Conservation (phyloP, 1,140 invertebrate species). For the Eufriesea mexicana region DNA sequence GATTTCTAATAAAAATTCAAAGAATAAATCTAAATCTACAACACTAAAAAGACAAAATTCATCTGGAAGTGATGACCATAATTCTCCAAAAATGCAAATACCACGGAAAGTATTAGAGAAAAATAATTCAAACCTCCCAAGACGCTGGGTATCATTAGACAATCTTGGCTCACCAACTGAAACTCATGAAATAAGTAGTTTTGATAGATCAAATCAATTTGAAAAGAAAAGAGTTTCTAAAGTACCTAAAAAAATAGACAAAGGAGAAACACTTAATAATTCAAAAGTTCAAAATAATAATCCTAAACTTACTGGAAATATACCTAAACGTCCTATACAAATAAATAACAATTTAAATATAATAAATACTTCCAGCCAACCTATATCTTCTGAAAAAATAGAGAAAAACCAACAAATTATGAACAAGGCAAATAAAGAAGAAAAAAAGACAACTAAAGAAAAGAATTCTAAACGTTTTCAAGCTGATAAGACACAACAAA, state of each 20-base stretch:
- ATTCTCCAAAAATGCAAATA: constrained; percentile 79
- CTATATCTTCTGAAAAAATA: constrained; percentile 72
- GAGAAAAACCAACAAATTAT: constrained; percentile 82
- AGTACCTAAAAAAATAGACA: constrained; percentile 69
- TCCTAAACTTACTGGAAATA: constrained; percentile 65
- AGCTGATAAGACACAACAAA: constrained; percentile 79
- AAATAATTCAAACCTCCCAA: constrained; percentile 74
- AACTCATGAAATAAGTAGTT: constrained; percentile 71
- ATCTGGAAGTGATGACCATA: constrained; percentile 82
- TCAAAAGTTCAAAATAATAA: constrained; percentile 73
- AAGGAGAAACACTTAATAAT: constrained; percentile 73
- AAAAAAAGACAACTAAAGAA: constrained; percentile 80
- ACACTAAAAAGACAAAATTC: constrained; percentile 82
- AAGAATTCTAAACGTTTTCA: constrained; percentile 78
- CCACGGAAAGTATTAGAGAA: constrained; percentile 74
- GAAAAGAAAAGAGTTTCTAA: constrained; percentile 75
- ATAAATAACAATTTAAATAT: constrained; percentile 81
- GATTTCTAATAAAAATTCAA: constrained; percentile 71
- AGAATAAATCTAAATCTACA: constrained; percentile 76
- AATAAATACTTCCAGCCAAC: constrained; percentile 74
- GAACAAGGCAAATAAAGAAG: constrained; percentile 79
- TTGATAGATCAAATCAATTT: constrained; percentile 76
- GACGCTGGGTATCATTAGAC: constrained; percentile 80
- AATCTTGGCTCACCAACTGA: constrained; percentile 75
- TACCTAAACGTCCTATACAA: constrained; percentile 77